Evolutionary conservation across 1,140 invertebrate species (phyloP), one percentile per base, ranked within the genome.

Genomic region (Bombus turneri): DNA sequence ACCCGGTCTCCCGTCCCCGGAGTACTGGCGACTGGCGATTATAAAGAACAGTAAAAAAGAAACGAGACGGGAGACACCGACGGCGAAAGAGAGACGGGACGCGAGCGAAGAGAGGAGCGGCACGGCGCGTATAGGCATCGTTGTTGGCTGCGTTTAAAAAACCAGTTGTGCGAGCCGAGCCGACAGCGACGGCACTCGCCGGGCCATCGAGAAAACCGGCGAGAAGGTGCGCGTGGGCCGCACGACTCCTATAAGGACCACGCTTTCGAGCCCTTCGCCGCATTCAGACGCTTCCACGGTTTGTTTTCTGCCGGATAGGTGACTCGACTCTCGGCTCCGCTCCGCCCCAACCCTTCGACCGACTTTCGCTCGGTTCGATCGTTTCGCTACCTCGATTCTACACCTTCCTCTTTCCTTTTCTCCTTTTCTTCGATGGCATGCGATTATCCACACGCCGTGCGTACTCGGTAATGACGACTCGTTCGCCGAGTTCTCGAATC

Each of bases 41-140:
- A 95, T 95, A 95, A 95, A 94, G 95, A 95, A 95, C 92, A 93
- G 93, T 94, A 92, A 95, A 95, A 95, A 95, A 95, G 91, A 89
- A 94, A 91, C 81, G 86, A 93, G 88, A 94, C 93, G 81, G 93
- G 86, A 88, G 83, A 84, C 64, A 86, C 66, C 41, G 79, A 85
- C 47, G 41, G 64, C 34, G 69, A 68, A 68, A 87, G 86, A 76
- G 37, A 81, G 59, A 77, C 37, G 28, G 59, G 34, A 71, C 66
- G 74, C n/a, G 66, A 85, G 81, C 71, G 87, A 90, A 92, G 66
- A 69, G 83, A 85, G 88, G 91, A 94, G 91, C 93, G 87, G 93
- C 92, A n/a, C 28, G 64, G 64, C 28, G 59, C 22, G 94, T 94
- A 94, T 95, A 94, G 94, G 91, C 92, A 93, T 94, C 89, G 93